Evolutionary conservation across 2,113 vertebrate species (phyloP), one percentile per base, ranked within the genome.

Genomic region (Syrrhaptes paradoxus): DNA sequence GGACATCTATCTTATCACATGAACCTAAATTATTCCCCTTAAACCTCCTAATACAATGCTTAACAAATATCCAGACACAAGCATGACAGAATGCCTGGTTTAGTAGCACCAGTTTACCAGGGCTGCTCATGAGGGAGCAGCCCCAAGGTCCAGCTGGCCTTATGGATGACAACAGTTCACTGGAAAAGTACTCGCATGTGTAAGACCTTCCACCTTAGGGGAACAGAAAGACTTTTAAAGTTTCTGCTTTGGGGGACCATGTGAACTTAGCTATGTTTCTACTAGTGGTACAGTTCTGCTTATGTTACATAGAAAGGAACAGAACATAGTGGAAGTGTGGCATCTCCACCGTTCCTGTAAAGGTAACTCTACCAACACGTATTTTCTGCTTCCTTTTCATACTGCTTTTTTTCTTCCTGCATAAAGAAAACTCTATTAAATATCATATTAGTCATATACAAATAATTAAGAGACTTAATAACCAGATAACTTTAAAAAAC

Each of bases 301-400:
- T 61, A 11, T 19, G 36, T 14, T 12, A 32, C 19, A 13, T 43
- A 49, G 9, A 16, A 49, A 54, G 48, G 20, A 8, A 49, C 14
- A 82, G 16, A 17, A 17, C 32, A 28, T 8, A 19, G 4, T 4
- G 13, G 9, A 48, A 75, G 13, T 2, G 29, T 32, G 18, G 34
- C 76, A 52, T 34, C 62, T 48, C 29, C 8, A 19, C 32, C 20
- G 22, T 28, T 38, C 45, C 43, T 66, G 29, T 4, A 15, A 41
- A 48, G 7, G 41, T 10, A 54, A 59, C 38, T 1, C 54, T 32
- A 11, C 4, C 6, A 65, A 22, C 22, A 24, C 0, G 0, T 12
- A 5, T 10, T 48, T 36, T 26, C 58, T 0, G 0, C 20, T 73
- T 63, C 28, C 25, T 15, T 62, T 58, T 25, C 36, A 45, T 29